phyloP scores from a whole-genome alignment of 2,797 vertebrate species.

The Telmatherina bonti region DNA sequence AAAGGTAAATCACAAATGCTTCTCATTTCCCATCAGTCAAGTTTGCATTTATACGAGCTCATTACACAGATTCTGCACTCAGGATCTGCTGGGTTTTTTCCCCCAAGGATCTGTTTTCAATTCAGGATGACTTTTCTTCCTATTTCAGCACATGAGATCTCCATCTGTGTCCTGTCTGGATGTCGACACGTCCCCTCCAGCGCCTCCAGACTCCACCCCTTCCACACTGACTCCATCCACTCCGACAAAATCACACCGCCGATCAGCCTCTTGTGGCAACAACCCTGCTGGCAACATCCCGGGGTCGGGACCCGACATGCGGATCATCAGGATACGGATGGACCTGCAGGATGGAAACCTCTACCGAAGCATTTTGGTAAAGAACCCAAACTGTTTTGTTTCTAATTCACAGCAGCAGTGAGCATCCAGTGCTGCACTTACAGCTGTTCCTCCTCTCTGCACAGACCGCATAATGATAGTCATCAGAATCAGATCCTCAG shows the following conservation, averaged over 20 bases:
- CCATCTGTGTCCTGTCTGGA: constrained; percentile 91
- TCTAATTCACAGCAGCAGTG: neutral
- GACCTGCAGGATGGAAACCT: constrained; percentile 90
- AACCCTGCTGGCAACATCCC: constrained; percentile 67
- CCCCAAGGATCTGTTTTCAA: neutral
- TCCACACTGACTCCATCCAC: constrained; percentile 74
- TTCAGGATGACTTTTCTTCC: neutral
- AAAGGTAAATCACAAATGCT: constrained; percentile 78
- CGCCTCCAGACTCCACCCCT: constrained; percentile 72
- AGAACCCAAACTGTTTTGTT: neutral
- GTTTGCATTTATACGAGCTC: constrained; percentile 6
- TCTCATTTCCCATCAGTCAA: neutral
- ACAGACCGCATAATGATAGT: constrained; percentile 55
- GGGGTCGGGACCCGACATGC: constrained; percentile 86
- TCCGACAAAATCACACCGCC: constrained; percentile 86
- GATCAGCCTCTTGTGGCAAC: constrained; percentile 85
- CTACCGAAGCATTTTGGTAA: constrained; percentile 93
- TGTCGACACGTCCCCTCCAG: constrained; percentile 83
- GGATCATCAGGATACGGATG: constrained; percentile 91
- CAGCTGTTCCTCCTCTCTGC: constrained; percentile 30
- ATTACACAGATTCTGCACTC: neutral
- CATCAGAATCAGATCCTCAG: constrained; percentile 46
- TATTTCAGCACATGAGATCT: constrained; percentile 88
- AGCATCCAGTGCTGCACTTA: constrained; percentile 23
- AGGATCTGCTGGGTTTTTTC: neutral